Percentiles rank a stretch among this genome's conserved stretches.
Conservation (phyloP, 2,888 invertebrate species). For the Tiphia femorata region DNA sequence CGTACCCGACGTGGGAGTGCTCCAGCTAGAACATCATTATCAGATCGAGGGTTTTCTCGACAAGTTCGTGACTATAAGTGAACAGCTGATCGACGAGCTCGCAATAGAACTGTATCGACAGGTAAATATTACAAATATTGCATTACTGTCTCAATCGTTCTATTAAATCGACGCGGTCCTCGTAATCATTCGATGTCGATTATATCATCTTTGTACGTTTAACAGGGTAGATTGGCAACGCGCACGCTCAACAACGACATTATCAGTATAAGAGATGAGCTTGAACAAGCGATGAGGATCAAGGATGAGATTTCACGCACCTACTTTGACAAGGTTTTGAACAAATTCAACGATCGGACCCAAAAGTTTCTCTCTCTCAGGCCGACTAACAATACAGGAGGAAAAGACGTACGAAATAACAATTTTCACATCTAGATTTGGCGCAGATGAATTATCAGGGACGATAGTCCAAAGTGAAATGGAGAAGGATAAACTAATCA, state of each 20-base stretch:
- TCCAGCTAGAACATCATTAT: background rate
- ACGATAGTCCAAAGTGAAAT: too few species aligned
- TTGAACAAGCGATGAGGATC: background rate
- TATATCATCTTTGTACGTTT: too few species aligned
- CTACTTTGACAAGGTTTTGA: background rate
- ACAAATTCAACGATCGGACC: too few species aligned
- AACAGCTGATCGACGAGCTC: background rate
- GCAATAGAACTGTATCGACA: background rate
- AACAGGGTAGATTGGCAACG: background rate
- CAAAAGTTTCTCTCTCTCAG: too few species aligned
- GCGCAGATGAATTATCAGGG: too few species aligned
- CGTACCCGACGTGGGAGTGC: background rate
- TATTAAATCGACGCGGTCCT: too few species aligned
- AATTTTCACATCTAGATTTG: too few species aligned
- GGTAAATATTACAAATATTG: background rate
- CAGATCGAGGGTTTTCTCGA: background rate
- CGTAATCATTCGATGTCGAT: too few species aligned
- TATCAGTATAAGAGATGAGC: background rate
- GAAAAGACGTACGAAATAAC: too few species aligned
- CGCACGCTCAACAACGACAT: background rate
- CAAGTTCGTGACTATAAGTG: background rate
- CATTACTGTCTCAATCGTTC: too few species aligned
- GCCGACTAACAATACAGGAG: too few species aligned
- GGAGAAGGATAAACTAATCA: too few species aligned
- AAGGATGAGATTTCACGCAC: background rate